Evolutionary conservation across 2,113 vertebrate genomes (phyloP), one percentile per base, ranked within the genome.

Genomic region (Aepyceros melampus): DNA sequence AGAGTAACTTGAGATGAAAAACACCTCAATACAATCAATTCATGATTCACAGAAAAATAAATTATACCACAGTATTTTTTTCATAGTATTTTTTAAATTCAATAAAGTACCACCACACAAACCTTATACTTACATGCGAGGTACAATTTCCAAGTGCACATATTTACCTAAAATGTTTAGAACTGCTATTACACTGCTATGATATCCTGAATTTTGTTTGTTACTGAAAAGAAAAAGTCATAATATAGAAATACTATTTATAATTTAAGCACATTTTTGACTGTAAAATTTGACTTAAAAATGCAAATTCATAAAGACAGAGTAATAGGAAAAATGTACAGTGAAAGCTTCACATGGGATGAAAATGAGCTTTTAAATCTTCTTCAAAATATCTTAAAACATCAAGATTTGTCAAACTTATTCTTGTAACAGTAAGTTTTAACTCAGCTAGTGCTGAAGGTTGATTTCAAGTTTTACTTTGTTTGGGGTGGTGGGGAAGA

Each of bases 301-400:
- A 91, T 55, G 23, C 9, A 94, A 82, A 82, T 84, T 33, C 43
- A 87, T 64, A 87, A 96, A n/a, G 6, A 82, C 19, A 83, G 11
- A 15, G 2, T 55, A 96, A 83, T 9, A 88, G 33, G 8, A 88
- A 92, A 2, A 92, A 2, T 47, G 7, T 31, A 67, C 3, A 6
- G 21, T 0, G 19, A 92, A 74, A 51, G 7, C 10, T 8, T 82
- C 60, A 89, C 71, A 43, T 55, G 25, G 1, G 21, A 92, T 90
- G 1, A 84, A 96, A 95, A 84, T 45, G 3, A 31, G 16, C 74
- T 93, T 89, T 74, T 36, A 94, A 84, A 15, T 45, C 10, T 64
- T 78, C 36, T 93, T 97, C 9, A 79, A 94, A 92, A 86, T 96
- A 92, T 33, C 9, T 81, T 94, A 90, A 96, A 89, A 56, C 12